phyloP scores from a whole-genome alignment of 2,888 invertebrate genomes.

The Linhomoeus sp. region DNA sequence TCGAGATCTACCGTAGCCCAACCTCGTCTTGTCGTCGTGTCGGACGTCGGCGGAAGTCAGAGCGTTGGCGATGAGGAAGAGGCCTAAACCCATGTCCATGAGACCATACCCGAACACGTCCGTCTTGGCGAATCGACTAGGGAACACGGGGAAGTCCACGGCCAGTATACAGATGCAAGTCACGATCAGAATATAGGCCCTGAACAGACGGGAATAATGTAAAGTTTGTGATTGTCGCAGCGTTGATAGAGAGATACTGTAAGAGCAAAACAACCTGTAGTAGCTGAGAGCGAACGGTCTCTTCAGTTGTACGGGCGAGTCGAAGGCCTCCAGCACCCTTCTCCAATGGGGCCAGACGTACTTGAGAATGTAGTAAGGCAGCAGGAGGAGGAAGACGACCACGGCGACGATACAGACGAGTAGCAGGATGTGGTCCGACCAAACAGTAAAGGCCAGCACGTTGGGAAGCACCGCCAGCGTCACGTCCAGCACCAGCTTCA shows the following conservation, averaged over 20 bases:
- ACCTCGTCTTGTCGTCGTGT: constrained; percentile 4
- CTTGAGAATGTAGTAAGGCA: constrained; percentile 1
- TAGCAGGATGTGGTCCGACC: constrained; percentile 6
- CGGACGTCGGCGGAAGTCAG: constrained; percentile 38
- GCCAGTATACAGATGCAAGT: constrained; percentile 67
- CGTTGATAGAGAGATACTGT: no score
- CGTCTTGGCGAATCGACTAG: constrained; percentile 65
- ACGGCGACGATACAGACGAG: constrained; percentile 1
- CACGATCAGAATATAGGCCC: constrained; percentile 31
- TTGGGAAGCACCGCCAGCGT: constrained; percentile 12
- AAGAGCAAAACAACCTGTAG: no score
- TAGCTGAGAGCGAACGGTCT: neutral
- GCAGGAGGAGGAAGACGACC: neutral
- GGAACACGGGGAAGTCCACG: constrained; percentile 75
- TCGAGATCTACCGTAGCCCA: no score
- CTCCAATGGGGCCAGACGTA: no score
- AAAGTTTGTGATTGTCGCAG: no score
- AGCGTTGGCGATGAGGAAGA: constrained; percentile 59
- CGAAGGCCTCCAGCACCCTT: no score
- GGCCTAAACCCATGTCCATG: constrained; percentile 84
- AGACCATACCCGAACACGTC: constrained; percentile 49
- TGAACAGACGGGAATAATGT: neutral
- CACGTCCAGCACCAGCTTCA: constrained; percentile 15
- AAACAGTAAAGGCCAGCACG: constrained; percentile 10
- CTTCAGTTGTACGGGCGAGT: neutral